Percentiles rank a stretch among this genome's conserved stretches.
These are phyloP conservation scores for Beroe forskalii DNA, from an alignment of 37 sponge, comb jelly and placozoan species.

Conservation along the genomic window DNA sequence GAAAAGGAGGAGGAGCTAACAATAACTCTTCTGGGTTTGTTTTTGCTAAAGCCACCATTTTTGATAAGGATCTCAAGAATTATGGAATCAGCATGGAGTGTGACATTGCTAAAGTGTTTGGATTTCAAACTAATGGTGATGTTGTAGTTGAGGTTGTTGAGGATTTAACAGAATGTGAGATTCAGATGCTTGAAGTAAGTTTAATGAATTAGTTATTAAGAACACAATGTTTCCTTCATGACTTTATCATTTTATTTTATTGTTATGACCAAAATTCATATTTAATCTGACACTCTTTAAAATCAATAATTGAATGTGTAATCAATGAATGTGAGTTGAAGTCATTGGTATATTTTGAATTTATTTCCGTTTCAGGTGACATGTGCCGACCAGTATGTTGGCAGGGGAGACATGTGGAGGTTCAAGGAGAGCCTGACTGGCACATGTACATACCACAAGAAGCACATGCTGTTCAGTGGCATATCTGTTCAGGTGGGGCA, in stretches of 20 bases:
- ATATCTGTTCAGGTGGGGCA: conserved; percentile 16
- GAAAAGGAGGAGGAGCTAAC: no score
- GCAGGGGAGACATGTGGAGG: conserved; percentile 60
- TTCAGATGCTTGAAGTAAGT: conserved; percentile 43
- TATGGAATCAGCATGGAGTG: conserved; percentile 49
- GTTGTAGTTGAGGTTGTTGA: conserved; percentile 51
- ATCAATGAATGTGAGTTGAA: no score
- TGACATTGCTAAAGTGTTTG: conserved; percentile 51
- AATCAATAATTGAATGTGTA: no score
- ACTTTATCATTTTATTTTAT: background rate
- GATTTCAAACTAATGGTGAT: conserved; percentile 14
- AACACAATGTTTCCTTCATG: background rate
- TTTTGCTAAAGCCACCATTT: background rate
- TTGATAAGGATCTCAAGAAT: conserved; percentile 17
- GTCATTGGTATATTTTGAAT: background rate
- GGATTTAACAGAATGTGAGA: background rate
- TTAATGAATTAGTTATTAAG: background rate
- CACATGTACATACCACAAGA: conserved; percentile 30
- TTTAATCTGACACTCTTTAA: no score
- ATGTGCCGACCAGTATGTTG: conserved; percentile 36
- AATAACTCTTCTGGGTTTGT: conserved; percentile 4
- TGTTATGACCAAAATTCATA: background rate
- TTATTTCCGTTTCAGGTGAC: background rate
- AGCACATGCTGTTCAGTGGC: conserved; percentile 55
- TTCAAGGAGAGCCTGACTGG: background rate